These are phyloP conservation scores for Meghimatium bilineatum DNA, from an alignment of 2,888 invertebrate genomes.

Conservation along the genomic window DNA sequence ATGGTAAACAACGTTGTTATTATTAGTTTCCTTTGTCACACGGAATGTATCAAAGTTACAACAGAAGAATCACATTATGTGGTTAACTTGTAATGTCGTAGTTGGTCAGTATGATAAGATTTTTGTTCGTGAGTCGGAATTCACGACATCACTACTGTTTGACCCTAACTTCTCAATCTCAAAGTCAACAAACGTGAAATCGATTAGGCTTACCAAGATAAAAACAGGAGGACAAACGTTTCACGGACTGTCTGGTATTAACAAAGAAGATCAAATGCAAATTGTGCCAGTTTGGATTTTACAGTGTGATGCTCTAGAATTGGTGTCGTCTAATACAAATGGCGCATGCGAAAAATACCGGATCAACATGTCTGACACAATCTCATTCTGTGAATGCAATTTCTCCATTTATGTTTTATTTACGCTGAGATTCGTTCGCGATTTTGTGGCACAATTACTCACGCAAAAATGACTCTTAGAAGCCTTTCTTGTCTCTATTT, in stretches of 20 bases:
- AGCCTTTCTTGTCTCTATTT: background rate
- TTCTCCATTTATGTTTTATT: conserved; percentile 1
- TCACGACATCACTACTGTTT: background rate
- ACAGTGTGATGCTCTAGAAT: background rate
- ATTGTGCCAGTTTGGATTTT: conserved; percentile 9
- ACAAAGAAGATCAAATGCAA: conserved; percentile 3
- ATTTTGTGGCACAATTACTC: background rate
- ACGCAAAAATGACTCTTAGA: background rate
- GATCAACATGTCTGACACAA: background rate
- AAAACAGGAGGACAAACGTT: background rate
- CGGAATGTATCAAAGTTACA: too few relatives aligned
- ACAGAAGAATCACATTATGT: too few relatives aligned
- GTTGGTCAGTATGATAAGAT: too few relatives aligned
- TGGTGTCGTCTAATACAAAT: background rate
- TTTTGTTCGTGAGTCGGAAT: too few relatives aligned
- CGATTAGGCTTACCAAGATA: background rate
- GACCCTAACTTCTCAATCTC: background rate
- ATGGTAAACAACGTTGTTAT: too few relatives aligned
- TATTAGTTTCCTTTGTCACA: too few relatives aligned
- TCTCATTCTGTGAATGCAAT: background rate
- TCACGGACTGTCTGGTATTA: background rate
- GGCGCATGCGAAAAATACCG: background rate
- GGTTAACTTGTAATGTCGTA: too few relatives aligned
- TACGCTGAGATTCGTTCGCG: background rate
- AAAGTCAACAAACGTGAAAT: background rate